Percentiles rank a stretch among this genome's conserved stretches.
These are phyloP conservation scores for Neolamprologus ventralis DNA, from an alignment of 2,113 vertebrate species.

Conservation along the genomic window DNA sequence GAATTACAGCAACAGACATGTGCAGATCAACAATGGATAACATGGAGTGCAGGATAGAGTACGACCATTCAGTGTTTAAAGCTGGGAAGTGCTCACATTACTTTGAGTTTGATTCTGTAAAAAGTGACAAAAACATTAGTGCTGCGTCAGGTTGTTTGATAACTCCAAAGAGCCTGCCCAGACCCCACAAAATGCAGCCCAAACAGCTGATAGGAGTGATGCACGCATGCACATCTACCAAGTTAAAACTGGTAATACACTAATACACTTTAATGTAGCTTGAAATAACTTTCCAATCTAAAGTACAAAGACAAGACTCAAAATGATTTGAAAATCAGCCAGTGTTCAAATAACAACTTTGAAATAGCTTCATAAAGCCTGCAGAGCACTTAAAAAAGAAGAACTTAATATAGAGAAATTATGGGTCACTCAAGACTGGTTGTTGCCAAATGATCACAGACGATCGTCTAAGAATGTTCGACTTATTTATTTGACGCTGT, in stretches of 20 bases:
- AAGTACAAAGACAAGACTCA: background rate
- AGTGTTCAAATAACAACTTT: background rate
- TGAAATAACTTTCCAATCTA: background rate
- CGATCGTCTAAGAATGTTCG: background rate
- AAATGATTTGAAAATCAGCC: background rate
- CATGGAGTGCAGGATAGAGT: background rate
- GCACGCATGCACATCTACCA: accelerated
- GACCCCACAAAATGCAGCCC: background rate
- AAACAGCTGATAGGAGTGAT: background rate
- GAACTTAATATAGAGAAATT: accelerated
- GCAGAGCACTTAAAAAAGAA: background rate
- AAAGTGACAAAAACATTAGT: background rate
- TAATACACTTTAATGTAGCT: accelerated
- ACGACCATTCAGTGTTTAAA: background rate
- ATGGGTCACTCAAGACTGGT: background rate
- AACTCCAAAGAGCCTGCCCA: background rate
- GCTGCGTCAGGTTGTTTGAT: background rate
- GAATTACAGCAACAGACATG: background rate
- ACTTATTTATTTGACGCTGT: background rate
- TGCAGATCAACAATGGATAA: background rate
- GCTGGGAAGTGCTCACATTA: background rate
- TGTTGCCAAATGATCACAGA: background rate
- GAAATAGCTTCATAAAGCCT: background rate
- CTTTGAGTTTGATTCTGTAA: background rate
- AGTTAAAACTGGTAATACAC: background rate